Conservation (phyloP, 2,113 vertebrate genomes). For the Zosterops japonicus region DNA sequence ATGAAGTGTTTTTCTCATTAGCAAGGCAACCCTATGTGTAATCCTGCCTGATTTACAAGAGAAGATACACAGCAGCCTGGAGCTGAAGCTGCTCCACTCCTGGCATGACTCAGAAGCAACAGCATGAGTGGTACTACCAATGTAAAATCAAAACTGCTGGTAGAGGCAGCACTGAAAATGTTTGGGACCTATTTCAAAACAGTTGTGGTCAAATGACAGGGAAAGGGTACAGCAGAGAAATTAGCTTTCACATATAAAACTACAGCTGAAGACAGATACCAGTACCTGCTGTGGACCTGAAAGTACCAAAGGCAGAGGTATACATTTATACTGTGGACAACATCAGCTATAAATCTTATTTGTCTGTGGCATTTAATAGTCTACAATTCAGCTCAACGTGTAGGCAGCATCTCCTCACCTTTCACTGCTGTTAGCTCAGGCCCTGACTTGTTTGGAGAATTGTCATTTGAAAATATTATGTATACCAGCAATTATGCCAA, state of each 20-base stretch:
- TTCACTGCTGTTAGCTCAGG: conserved; percentile 10
- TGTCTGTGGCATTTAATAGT: neutral
- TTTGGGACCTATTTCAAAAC: neutral
- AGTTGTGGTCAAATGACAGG: neutral
- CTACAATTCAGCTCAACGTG: neutral
- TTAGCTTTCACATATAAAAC: neutral
- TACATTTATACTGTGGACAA: neutral
- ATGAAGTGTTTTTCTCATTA: neutral
- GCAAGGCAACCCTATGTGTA: neutral
- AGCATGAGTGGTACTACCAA: neutral
- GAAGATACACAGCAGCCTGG: neutral
- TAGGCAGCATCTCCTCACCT: conserved; percentile 1
- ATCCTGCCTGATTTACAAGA: neutral
- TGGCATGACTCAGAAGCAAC: neutral
- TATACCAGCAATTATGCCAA: conserved; percentile 29
- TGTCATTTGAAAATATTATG: conserved; percentile 53
- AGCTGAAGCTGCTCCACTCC: neutral
- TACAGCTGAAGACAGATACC: neutral
- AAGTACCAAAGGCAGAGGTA: neutral
- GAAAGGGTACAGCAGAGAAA: neutral
- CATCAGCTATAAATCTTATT: neutral
- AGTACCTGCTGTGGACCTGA: neutral
- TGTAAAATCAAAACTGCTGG: neutral
- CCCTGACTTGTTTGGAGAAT: conserved; percentile 35
- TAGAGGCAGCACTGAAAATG: neutral